Conservation (phyloP, 2,113 vertebrate species). For the Tor tambroides region DNA sequence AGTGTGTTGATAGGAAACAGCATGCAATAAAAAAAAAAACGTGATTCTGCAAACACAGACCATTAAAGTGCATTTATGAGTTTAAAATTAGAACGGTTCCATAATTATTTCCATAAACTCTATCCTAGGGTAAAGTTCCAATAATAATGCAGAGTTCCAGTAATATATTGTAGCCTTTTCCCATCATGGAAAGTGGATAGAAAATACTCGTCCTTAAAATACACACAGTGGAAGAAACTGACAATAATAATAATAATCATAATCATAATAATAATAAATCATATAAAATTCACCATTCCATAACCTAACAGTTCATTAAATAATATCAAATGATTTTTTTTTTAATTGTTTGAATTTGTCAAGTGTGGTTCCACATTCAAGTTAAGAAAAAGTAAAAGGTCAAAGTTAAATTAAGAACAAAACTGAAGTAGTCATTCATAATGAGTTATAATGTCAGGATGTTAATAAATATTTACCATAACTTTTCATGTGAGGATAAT, state of each 20-base stretch:
- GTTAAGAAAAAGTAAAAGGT: too few species aligned
- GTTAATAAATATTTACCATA: too few species aligned
- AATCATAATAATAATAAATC: background rate
- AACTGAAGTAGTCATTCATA: too few species aligned
- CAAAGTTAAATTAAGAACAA: too few species aligned
- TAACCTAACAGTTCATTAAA: background rate
- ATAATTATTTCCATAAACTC: slow-evolving; percentile 18
- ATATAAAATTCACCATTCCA: background rate
- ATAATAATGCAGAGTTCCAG: background rate
- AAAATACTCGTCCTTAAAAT: background rate
- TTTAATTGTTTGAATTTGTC: too few species aligned
- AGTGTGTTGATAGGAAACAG: background rate
- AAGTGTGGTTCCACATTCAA: too few species aligned
- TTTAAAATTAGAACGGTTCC: background rate
- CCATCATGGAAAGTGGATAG: background rate
- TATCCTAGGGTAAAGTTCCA: background rate
- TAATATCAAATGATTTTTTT: background rate
- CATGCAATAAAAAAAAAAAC: background rate
- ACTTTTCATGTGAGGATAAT: too few species aligned
- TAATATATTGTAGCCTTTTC: background rate
- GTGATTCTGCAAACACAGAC: background rate
- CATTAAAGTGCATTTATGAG: background rate
- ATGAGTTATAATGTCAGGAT: too few species aligned
- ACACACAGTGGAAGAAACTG: background rate
- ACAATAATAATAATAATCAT: too few species aligned